Percentiles rank a stretch among this genome's conserved stretches.
Conservation (phyloP, 2,888 invertebrate genomes). For the Epistrophe eligans region DNA sequence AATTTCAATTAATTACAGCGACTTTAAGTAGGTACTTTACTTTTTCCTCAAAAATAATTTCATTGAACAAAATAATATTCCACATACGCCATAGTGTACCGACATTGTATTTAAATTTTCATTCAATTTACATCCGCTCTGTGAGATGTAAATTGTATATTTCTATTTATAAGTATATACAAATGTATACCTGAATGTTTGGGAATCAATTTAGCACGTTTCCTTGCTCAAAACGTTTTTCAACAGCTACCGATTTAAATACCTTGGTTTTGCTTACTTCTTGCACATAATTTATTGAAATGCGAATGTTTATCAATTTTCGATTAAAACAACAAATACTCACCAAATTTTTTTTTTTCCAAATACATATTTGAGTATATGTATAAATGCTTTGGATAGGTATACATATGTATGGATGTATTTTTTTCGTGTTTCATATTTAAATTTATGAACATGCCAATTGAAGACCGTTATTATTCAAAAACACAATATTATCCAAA, state of each 20-base stretch:
- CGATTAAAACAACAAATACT: constrained; percentile 52
- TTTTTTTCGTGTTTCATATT: neutral
- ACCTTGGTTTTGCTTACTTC: constrained; percentile 38
- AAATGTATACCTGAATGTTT: constrained; percentile 34
- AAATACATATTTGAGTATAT: constrained; percentile 10
- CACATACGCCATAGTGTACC: constrained; percentile 59
- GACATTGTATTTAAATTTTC: neutral
- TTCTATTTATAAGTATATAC: neutral
- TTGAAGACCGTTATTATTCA: constrained; percentile 46
- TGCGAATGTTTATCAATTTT: constrained; percentile 64
- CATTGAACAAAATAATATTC: constrained; percentile 39
- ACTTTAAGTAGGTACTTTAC: constrained; percentile 31
- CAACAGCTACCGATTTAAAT: neutral
- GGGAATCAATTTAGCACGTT: constrained; percentile 25
- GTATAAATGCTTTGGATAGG: no score
- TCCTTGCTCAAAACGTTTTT: constrained; percentile 15
- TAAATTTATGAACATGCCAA: constrained; percentile 47
- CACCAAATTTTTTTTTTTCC: constrained; percentile 17
- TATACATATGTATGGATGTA: no score
- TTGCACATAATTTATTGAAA: constrained; percentile 50
- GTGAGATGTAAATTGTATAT: neutral
- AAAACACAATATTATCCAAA: constrained; percentile 24
- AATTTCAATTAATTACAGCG: constrained; percentile 48
- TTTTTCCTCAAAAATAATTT: neutral
- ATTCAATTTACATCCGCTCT: neutral